Evolutionary conservation across 2,888 invertebrate species (phyloP), one percentile per base, ranked within the genome.

Genomic region (Caenorhabditis auriculariae): DNA sequence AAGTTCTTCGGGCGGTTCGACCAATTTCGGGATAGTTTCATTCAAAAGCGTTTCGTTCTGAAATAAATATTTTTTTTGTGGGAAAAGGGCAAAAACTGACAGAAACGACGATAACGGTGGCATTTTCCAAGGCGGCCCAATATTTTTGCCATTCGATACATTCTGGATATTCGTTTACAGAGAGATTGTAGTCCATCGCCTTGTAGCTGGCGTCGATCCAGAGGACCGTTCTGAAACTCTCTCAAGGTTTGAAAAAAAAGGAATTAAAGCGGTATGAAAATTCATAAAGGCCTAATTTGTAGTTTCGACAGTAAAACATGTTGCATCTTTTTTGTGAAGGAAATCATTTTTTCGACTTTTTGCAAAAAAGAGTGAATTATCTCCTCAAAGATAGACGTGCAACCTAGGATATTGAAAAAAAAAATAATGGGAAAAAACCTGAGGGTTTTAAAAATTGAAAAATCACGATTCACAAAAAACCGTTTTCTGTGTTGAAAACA

Each of bases 161-260:
- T 37, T 79, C 75, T 5, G 60, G 60, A 9, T 72, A 51, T 7
- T 50, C 57, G 19, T 66, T 62, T 6, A 76, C 55, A 29, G 78
- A 76, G 24, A 79, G 28, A 9, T 72, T 64, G 21, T 55, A 47
- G 45, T 80, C 75, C 15, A 64, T 57, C 3, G 79, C 79, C 55
- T 79, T 77, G 51, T 68, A 78, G 19, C 64, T 65, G 6, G 76
- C 74, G 28, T 78, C 75, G 43, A 78, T 64, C 77, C 77, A 77
- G 9, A 76, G 45, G 46, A 74, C 62, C 12, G 75, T 69, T 23
- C 64, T 60, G 41, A 45, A 64, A 27, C 12, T 15, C 5, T 29
- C 9, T 35, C 29, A 19, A n/a, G 17, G 28, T 47, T 5, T 19
- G 15, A 35, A 47, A 35, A 47, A 35, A 47, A 35, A 27, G 15